Conservation (phyloP, 2,797 vertebrate genomes). For the Rhinella marina region DNA sequence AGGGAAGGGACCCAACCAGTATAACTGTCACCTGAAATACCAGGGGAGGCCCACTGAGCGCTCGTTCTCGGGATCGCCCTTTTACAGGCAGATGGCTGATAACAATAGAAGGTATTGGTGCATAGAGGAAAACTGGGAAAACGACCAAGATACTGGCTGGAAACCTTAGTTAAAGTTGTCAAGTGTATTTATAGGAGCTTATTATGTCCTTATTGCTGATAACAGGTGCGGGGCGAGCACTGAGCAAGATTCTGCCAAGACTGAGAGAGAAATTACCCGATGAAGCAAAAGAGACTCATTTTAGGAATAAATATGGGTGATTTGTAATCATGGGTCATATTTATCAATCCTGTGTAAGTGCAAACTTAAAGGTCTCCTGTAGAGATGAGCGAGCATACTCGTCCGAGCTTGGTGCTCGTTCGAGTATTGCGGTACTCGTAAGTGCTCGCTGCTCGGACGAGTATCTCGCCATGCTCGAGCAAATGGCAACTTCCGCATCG, state of each 20-base stretch:
- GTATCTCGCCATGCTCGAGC: too few species aligned
- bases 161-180: slow-evolving; percentile 67
- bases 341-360: too few species aligned
- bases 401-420: too few species aligned
- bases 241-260: slow-evolving; percentile 16
- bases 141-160: slow-evolving; percentile 64
- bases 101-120: slow-evolving; percentile 68
- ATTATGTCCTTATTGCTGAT: slow-evolving; percentile 34
- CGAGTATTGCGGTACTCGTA: too few species aligned
- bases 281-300: not conserved
- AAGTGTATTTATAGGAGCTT: slow-evolving; percentile 58
- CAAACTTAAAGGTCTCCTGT: too few species aligned
- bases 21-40: slow-evolving; percentile 62
- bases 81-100: slow-evolving; percentile 68
- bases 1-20: not conserved
- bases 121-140: slow-evolving; percentile 68
- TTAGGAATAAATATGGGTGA: not conserved
- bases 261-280: not conserved
- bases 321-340: not conserved
- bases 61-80: slow-evolving; percentile 60
- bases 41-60: slow-evolving; percentile 57
- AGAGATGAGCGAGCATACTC: too few species aligned
- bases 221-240: slow-evolving; percentile 43
- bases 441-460: too few species aligned
- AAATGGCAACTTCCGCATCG: too few species aligned